phyloP scores from a whole-genome alignment of 2,888 invertebrate species.

The Tiliacea aurago region DNA sequence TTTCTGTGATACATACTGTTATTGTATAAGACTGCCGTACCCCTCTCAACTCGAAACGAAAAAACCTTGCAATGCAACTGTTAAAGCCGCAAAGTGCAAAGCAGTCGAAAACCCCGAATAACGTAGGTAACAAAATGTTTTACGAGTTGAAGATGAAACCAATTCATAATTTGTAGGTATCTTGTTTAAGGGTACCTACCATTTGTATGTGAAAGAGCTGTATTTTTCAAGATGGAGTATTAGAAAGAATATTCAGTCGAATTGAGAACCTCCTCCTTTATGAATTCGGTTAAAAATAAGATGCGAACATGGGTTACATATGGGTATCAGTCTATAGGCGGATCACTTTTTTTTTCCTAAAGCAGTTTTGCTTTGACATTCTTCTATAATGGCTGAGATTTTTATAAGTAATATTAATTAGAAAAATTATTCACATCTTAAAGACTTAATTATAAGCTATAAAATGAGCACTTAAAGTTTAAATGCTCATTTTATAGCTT shows the following conservation, averaged over 20 bases:
- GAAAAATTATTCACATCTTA: too few species aligned
- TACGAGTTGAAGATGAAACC: background rate
- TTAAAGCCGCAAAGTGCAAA: constrained; percentile 5
- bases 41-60: background rate
- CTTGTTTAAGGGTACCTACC: background rate
- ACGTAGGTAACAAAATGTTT: constrained; percentile 3
- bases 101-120: constrained; percentile 8
- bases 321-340: background rate
- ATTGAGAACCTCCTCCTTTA: background rate
- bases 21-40: background rate
- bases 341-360: background rate
- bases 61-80: constrained; percentile 15
- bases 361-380: background rate
- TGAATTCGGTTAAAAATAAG: background rate
- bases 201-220: background rate
- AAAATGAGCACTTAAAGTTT: too few species aligned
- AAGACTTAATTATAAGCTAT: too few species aligned
- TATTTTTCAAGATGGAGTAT: too few species aligned
- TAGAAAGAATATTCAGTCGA: background rate
- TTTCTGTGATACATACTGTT: background rate
- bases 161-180: background rate
- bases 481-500: too few species aligned
- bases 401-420: background rate
- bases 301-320: too few species aligned
- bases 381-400: background rate